Percentiles rank a stretch among this genome's conserved stretches.
These are phyloP conservation scores for Oxyura jamaicensis DNA, from an alignment of 2,113 vertebrate species.

Conservation along the genomic window DNA sequence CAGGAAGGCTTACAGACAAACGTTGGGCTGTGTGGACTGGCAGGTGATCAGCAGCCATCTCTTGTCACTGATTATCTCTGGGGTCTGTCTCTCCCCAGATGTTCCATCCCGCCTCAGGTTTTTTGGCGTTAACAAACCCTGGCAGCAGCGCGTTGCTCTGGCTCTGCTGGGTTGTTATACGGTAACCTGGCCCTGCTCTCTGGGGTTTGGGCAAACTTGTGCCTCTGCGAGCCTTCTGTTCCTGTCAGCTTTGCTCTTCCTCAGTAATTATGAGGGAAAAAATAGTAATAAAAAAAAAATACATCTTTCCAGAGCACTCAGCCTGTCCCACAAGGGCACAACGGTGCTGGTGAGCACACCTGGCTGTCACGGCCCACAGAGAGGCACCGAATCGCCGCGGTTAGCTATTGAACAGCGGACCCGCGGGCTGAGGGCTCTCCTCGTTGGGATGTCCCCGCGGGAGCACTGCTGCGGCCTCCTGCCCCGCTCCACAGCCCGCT, in stretches of 20 bases:
- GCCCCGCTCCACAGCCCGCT: accelerated
- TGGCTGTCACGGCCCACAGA: accelerated
- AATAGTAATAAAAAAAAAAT: no score
- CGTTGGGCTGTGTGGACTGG: accelerated
- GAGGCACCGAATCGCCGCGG: accelerated
- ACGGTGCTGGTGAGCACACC: neutral
- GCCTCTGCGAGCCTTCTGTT: neutral
- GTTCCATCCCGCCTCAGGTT: neutral
- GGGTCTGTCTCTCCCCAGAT: neutral
- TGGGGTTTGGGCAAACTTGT: accelerated
- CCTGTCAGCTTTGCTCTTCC: neutral
- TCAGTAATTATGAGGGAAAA: accelerated
- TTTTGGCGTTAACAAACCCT: neutral
- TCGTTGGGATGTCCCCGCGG: accelerated
- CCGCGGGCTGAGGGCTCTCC: neutral
- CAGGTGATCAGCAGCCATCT: no score
- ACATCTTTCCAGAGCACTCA: neutral
- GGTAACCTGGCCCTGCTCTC: neutral
- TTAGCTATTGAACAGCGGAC: accelerated
- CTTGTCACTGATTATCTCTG: neutral
- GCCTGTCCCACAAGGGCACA: neutral
- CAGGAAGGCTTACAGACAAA: neutral
- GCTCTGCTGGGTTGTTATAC: neutral
- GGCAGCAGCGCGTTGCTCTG: neutral
- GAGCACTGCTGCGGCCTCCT: accelerated